These are phyloP conservation scores for Pantala flavescens DNA, from an alignment of 1,140 invertebrate genomes.

Conservation along the genomic window DNA sequence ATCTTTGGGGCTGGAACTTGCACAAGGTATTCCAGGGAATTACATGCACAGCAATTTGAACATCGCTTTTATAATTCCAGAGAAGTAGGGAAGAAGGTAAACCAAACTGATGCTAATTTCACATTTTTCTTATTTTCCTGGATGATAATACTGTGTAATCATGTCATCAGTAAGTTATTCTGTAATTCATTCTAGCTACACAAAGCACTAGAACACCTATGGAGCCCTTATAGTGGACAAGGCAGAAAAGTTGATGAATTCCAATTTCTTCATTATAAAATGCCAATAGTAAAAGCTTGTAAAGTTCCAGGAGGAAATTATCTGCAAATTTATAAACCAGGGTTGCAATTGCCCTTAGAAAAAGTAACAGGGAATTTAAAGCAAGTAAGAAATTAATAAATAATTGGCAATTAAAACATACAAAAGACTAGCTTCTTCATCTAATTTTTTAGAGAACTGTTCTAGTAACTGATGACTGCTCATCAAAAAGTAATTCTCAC, in stretches of 20 bases:
- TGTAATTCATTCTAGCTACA: background rate
- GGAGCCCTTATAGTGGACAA: background rate
- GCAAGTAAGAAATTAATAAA: conserved; percentile 21
- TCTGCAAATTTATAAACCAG: conserved; percentile 30
- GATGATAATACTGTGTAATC: conserved; percentile 28
- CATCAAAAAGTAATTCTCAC: conserved; percentile 23
- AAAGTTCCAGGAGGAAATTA: conserved; percentile 34
- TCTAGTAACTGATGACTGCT: too few relatives aligned
- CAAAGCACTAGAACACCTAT: background rate
- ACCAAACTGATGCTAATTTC: conserved; percentile 17
- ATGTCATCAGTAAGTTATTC: conserved; percentile 25
- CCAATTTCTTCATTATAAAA: conserved; percentile 10
- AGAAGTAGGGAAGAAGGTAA: conserved; percentile 44
- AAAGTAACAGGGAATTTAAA: conserved; percentile 14
- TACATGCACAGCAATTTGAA: conserved; percentile 34
- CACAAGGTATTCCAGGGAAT: conserved; percentile 47
- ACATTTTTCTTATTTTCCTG: conserved; percentile 19
- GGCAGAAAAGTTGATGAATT: too few relatives aligned
- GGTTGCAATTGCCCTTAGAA: conserved; percentile 20
- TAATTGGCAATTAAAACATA: too few relatives aligned
- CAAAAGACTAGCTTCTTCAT: too few relatives aligned
- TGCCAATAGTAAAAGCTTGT: conserved; percentile 27
- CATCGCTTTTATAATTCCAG: conserved; percentile 43
- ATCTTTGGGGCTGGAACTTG: conserved; percentile 58
- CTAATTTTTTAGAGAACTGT: too few relatives aligned